Evolutionary conservation across 2,888 invertebrate species (phyloP), one percentile per base, ranked within the genome.

Genomic region (Timema cristinae): DNA sequence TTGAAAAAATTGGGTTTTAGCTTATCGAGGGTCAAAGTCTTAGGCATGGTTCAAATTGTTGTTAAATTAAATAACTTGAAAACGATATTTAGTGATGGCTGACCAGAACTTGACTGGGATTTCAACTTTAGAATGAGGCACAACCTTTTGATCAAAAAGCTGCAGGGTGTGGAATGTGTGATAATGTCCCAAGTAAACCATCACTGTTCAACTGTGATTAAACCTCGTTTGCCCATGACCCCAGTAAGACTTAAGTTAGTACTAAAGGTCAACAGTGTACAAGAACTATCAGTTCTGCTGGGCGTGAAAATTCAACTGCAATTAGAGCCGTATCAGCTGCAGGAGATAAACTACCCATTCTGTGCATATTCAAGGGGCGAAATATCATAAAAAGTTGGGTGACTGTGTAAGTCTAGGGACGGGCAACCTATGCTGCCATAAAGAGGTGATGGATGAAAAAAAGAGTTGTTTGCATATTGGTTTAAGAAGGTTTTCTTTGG

Each of bases 101-200:
- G 63, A 6, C 63, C 63, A 5, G 63, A 10, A 16, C 5, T 1
- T 13, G 63, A 63, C 63, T 63, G 6, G 61, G 32, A 47, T 32
- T 47, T 63, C 8, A 63, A 32, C 16, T 63, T 63, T 63, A 5
- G 32, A 32, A 2, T 11, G 13, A 63, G 63, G 63, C 32, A 32
- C 61, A 16, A 63, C 16, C 47, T 63, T 7, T 63, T 48, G 32
- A 32, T 32, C 16, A 63, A 63, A 32, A 63, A 32, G 63, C 63
- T 48, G 6, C 63, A 63, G 63, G 63, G 63, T 32, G 32, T 63
- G 13, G 63, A 63, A 48, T 63, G 48, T 63, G 63, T 32, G 47
- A 63, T 7, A 63, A 32, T 32, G 11, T 16, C 63, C 47, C 63
- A 63, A 13, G 16, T 7, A 32, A 63, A 63, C 11, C 63, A 32